Evolutionary conservation across 2,113 vertebrate genomes (phyloP), one percentile per base, ranked within the genome.

Genomic region (Rostratula benghalensis): DNA sequence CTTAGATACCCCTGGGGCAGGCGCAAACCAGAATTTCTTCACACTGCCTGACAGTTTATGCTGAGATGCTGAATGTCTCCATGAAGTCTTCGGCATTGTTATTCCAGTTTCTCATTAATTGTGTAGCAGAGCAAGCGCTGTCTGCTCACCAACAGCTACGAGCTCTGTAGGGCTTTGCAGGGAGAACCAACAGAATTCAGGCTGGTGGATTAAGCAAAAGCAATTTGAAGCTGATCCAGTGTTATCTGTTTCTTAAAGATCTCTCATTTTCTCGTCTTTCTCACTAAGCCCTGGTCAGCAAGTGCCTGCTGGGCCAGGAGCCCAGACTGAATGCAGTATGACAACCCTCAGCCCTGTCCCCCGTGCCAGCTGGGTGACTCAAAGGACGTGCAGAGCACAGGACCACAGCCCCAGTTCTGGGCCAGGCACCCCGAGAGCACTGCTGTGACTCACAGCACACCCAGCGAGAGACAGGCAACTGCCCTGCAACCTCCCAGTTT

Each of bases 251-350:
- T 54, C 57, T 71, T 87, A 31, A 67, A 87, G 41, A 46, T 35
- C 56, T 67, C 77, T 84, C 22, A 5, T 82, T 82, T 73, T 37
- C 48, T 16, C 33, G 45, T 12, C 9, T 82, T 57, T 48, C 64
- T 74, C 45, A 5, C 35, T 41, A 15, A 68, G 83, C 46, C 56
- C 77, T 31, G 24, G 60, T 10, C 60, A 87, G 80, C 28, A 59
- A 41, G 54, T 0, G 19, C 61, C 77, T 54, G 75, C 17, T 0
- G 0, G 43, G 60, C 37, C 74, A 70, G 74, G 24, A 93, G 30
- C 9, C 43, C 61, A 1, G 13, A 3, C 17, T 1, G 4, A 53
- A 4, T 5, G n/a, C 31, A 6, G 7, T 1, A 17, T 3, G 21
- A 20, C 41, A 43, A 13, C 43, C 61, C 70, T 13, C 23, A 68